These are phyloP conservation scores for Spodoptera picta DNA, from an alignment of 2,888 invertebrate genomes.

Conservation along the genomic window DNA sequence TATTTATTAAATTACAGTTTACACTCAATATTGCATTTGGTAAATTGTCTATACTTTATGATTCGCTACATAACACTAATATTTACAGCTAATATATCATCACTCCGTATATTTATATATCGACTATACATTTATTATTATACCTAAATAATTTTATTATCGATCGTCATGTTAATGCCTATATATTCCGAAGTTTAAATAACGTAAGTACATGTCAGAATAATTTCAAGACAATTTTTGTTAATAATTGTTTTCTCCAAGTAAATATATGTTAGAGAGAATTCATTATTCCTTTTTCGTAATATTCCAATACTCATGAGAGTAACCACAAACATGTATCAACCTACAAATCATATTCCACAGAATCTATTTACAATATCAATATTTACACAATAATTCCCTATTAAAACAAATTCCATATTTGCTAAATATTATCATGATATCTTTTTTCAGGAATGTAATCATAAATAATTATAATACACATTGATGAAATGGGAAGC, in stretches of 20 bases:
- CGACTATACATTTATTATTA: neutral
- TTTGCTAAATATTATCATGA: conserved; percentile 4
- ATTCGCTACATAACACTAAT: conserved; percentile 19
- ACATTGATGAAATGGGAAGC: conserved; percentile 2
- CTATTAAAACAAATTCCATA: conserved; percentile 23
- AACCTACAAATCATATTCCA: neutral
- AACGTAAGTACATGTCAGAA: neutral
- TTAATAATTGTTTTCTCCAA: too few species aligned
- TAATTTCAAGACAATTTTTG: too few species aligned
- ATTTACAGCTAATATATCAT: conserved; percentile 32
- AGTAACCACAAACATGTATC: neutral
- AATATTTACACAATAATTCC: conserved; percentile 31
- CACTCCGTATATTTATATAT: conserved; percentile 7
- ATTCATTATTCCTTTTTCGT: neutral
- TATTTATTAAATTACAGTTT: conserved; percentile 60
- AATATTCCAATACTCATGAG: neutral
- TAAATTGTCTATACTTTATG: conserved; percentile 32
- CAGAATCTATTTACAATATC: conserved; percentile 30
- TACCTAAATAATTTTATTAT: neutral
- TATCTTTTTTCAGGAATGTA: neutral
- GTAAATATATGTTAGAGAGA: too few species aligned
- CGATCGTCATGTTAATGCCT: too few species aligned
- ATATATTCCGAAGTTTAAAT: too few species aligned
- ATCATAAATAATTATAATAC: conserved; percentile 1
- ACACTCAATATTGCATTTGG: conserved; percentile 70